phyloP scores from a whole-genome alignment of 2,797 vertebrate species.

The Erpetoichthys calabaricus region DNA sequence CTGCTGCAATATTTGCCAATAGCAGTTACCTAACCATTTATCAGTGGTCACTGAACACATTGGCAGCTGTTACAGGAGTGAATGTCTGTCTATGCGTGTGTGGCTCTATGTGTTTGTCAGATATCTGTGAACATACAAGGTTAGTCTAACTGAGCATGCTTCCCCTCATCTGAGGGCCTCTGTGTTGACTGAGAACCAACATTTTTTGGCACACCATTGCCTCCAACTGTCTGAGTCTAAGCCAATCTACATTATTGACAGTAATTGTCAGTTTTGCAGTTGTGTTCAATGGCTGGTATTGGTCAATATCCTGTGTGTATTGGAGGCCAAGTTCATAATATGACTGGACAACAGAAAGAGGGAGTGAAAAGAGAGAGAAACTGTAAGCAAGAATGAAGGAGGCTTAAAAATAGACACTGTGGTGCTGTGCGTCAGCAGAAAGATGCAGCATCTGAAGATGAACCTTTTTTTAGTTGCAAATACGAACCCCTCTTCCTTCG shows the following conservation, averaged over 20 bases:
- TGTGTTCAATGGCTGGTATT: slow-evolving; percentile 16
- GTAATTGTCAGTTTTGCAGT: slow-evolving; percentile 23
- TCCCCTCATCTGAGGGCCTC: neutral
- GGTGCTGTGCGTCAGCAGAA: slow-evolving; percentile 29
- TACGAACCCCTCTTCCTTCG: too few relatives aligned
- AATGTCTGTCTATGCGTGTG: slow-evolving; percentile 26
- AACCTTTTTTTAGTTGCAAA: slow-evolving; percentile 17
- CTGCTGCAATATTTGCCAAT: slow-evolving; percentile 54
- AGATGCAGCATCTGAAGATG: slow-evolving; percentile 21
- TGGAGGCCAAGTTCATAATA: slow-evolving; percentile 25
- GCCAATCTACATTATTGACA: slow-evolving; percentile 9
- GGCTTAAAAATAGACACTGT: slow-evolving; percentile 33
- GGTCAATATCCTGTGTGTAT: slow-evolving; percentile 16
- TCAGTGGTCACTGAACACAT: slow-evolving; percentile 45
- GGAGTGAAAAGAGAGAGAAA: slow-evolving; percentile 9
- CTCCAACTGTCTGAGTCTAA: slow-evolving; percentile 13
- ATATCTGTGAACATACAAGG: slow-evolving; percentile 19
- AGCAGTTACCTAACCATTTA: slow-evolving; percentile 59
- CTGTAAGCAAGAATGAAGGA: slow-evolving; percentile 18
- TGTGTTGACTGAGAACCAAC: slow-evolving; percentile 8
- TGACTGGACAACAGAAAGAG: slow-evolving; percentile 22
- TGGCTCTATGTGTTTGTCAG: slow-evolving; percentile 17
- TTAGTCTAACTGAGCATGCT: neutral
- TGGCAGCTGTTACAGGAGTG: slow-evolving; percentile 32
- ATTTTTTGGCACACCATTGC: slow-evolving; percentile 18